Conservation (phyloP, 2,113 vertebrate genomes). For the Nibea coibor region DNA sequence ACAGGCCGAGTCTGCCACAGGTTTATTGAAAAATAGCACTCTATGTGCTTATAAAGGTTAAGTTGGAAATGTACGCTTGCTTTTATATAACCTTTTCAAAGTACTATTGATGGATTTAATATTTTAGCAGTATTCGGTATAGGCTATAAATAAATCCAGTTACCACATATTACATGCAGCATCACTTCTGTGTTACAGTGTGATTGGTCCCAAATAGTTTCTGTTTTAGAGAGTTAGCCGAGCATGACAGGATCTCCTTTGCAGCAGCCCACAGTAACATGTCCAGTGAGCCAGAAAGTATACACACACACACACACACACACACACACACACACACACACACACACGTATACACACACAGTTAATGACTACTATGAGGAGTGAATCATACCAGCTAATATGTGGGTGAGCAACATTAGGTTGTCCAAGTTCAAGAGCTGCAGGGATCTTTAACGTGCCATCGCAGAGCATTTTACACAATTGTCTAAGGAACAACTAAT, state of each 20-base stretch:
- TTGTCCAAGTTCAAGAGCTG: constrained; percentile 43
- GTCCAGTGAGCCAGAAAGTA: not conserved
- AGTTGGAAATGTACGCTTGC: not conserved
- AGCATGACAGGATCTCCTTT: constrained; percentile 13
- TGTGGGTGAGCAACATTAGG: constrained; percentile 37
- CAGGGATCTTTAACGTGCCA: constrained; percentile 24
- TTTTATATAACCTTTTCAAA: constrained; percentile 10
- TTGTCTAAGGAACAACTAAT: constrained; percentile 26
- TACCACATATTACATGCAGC: not conserved
- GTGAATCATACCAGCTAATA: constrained; percentile 50
- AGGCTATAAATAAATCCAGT: constrained; percentile 15
- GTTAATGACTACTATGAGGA: constrained; percentile 35
- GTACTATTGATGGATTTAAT: not conserved
- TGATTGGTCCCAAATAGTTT: not conserved
- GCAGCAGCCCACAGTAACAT: constrained; percentile 13
- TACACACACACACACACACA: constrained; percentile 2
- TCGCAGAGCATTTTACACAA: constrained; percentile 17
- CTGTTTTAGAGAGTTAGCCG: constrained; percentile 8
- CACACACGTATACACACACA: not conserved
- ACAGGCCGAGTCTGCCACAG: not conserved
- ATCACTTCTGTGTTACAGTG: not conserved
- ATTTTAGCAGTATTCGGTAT: not conserved
- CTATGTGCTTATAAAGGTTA: constrained; percentile 6
- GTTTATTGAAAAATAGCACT: constrained; percentile 4
- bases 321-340: not conserved